Evolutionary conservation across 2,113 vertebrate genomes (phyloP).

Genomic region (Melanostigma gelatinosum): DNA sequence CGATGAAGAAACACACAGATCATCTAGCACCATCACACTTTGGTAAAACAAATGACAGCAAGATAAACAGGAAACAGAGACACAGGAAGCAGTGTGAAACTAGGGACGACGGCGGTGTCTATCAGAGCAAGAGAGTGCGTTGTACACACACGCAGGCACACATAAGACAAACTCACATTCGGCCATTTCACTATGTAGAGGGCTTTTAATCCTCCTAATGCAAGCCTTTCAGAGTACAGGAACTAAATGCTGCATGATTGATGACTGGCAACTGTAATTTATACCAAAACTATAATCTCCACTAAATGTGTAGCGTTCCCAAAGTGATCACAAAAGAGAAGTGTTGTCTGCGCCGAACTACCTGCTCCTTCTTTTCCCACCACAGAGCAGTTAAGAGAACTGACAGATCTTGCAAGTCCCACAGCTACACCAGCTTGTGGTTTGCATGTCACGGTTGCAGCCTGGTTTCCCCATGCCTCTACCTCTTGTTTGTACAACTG

Average conservation of each 20-base stretch:
- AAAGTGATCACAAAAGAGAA: constrained; percentile 38
- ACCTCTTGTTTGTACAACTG: constrained; percentile 85
- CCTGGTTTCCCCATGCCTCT: constrained; percentile 87
- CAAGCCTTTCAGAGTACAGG: background rate
- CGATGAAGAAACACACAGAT: constrained; percentile 66
- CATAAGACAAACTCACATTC: background rate
- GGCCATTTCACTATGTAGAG: constrained; percentile 19
- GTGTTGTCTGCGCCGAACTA: constrained; percentile 1
- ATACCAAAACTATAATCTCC: background rate
- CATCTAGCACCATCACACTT: constrained; percentile 80
- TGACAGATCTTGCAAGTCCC: constrained; percentile 50
- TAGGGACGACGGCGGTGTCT: constrained; percentile 76
- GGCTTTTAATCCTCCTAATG: background rate
- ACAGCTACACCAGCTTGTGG: constrained; percentile 62
- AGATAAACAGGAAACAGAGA: constrained; percentile 88
- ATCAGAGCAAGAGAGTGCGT: constrained; percentile 69
- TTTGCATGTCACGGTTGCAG: constrained; percentile 86
- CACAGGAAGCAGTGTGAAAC: constrained; percentile 84
- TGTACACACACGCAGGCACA: constrained; percentile 51
- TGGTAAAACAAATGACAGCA: constrained; percentile 80
- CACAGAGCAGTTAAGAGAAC: constrained; percentile 53
- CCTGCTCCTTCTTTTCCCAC: constrained; percentile 52
- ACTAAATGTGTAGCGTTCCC: constrained; percentile 25
- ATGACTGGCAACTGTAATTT: background rate
- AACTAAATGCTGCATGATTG: background rate